These are phyloP conservation scores for Drosophila infuscata DNA, from an alignment of 2,888 invertebrate species.

Conservation along the genomic window DNA sequence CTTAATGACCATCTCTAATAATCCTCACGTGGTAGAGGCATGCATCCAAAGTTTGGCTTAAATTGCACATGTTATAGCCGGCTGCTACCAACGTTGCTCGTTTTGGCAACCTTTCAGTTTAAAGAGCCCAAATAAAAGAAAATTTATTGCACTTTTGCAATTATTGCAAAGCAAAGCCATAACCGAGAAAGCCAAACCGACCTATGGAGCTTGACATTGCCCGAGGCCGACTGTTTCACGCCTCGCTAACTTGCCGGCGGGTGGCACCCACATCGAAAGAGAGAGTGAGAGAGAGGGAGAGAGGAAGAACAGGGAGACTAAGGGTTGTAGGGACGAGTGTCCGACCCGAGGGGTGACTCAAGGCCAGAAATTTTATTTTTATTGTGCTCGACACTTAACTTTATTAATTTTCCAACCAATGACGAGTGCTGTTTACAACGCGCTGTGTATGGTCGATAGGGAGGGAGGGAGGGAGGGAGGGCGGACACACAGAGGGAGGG, in stretches of 20 bases:
- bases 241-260: slow-evolving; percentile 61
- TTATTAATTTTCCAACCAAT: slow-evolving; percentile 77
- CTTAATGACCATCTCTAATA: slow-evolving; percentile 5
- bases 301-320: neutral
- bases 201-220: slow-evolving; percentile 65
- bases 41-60: slow-evolving; percentile 5
- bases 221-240: slow-evolving; percentile 60
- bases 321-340: neutral
- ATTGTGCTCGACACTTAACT: slow-evolving; percentile 80
- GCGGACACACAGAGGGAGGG: neutral
- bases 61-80: slow-evolving; percentile 46
- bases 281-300: neutral
- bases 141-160: slow-evolving; percentile 77
- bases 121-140: slow-evolving; percentile 63
- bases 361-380: slow-evolving; percentile 68
- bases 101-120: slow-evolving; percentile 35
- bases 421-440: slow-evolving; percentile 49
- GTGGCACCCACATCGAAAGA: neutral
- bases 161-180: slow-evolving; percentile 77
- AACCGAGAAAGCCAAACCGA: slow-evolving; percentile 40
- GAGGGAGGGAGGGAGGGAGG: neutral
- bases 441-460: neutral
- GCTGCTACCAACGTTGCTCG: neutral
- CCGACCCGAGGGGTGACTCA: slow-evolving; percentile 21
- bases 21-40: neutral